These are phyloP conservation scores for Microctenopoma steveboyesi DNA, from an alignment of 2,797 vertebrate genomes.

Conservation along the genomic window DNA sequence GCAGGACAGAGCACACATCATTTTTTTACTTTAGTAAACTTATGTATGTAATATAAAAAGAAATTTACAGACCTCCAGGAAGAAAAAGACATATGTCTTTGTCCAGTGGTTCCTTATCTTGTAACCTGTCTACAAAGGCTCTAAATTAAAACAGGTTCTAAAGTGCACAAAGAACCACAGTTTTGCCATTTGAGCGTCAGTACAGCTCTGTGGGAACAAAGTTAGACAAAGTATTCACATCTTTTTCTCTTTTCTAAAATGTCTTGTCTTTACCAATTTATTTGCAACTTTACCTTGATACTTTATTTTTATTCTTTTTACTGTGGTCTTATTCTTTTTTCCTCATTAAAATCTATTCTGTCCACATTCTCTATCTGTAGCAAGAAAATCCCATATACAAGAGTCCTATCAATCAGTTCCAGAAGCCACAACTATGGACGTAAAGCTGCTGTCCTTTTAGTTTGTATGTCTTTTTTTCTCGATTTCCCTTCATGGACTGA, in stretches of 20 bases:
- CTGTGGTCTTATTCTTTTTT: slow-evolving; percentile 36
- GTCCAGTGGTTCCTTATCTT: background rate
- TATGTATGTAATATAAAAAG: no score
- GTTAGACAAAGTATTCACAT: background rate
- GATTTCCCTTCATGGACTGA: slow-evolving; percentile 85
- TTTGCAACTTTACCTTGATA: slow-evolving; percentile 25
- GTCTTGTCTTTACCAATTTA: slow-evolving; percentile 2
- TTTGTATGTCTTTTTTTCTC: slow-evolving; percentile 90
- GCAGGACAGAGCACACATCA: background rate
- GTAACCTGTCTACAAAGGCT: background rate
- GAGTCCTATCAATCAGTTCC: slow-evolving; percentile 99
- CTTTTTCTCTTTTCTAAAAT: slow-evolving; percentile 5
- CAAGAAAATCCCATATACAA: slow-evolving; percentile 99
- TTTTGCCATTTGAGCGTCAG: no score
- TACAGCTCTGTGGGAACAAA: background rate
- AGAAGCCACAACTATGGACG: slow-evolving; percentile 98
- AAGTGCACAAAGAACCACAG: background rate
- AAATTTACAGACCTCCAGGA: no score
- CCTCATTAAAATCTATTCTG: slow-evolving; percentile 48
- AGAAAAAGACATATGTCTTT: no score
- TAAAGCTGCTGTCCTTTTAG: slow-evolving; percentile 94
- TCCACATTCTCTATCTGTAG: slow-evolving; percentile 81
- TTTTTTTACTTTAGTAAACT: no score
- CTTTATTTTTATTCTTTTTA: slow-evolving; percentile 42
- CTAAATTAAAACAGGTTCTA: background rate